phyloP scores from a whole-genome alignment of 2,797 vertebrate genomes.

The Tamandua tetradactyla region DNA sequence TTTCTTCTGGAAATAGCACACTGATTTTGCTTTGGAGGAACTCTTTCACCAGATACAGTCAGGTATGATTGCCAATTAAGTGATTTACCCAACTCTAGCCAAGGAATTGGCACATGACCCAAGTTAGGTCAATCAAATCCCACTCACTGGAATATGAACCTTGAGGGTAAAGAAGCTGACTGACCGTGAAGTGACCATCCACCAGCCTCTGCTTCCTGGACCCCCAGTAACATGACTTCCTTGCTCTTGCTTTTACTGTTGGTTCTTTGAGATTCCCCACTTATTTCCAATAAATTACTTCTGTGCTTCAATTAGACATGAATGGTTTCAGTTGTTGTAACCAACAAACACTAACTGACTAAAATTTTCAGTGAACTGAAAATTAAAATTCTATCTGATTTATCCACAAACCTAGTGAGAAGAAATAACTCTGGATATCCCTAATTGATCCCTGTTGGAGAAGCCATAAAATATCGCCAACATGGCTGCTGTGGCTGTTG shows the following conservation, averaged over 20 bases:
- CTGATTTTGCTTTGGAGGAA: not conserved
- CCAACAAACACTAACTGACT: not conserved
- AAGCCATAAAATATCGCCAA: too few relatives aligned
- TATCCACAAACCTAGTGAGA: conserved; percentile 35
- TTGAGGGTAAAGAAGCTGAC: not conserved
- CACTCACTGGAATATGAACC: not conserved
- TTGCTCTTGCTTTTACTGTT: not conserved
- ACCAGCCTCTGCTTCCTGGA: not conserved
- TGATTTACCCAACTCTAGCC: not conserved
- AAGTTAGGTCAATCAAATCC: not conserved
- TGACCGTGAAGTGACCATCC: not conserved
- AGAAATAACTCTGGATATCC: not conserved
- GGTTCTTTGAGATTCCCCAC: not conserved
- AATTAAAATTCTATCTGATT: conserved; percentile 18
- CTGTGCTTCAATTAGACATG: not conserved
- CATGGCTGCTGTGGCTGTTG: too few relatives aligned
- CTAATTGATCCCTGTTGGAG: not conserved
- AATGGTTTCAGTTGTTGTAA: not conserved
- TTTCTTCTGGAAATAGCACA: conserved; percentile 1
- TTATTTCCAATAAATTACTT: conserved; percentile 8
- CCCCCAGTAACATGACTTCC: not conserved
- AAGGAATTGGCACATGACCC: not conserved
- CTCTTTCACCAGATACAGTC: not conserved
- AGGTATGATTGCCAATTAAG: not conserved
- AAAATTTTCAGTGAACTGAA: not conserved